Conservation (phyloP, 2,797 vertebrate species). For the Helarctos malayanus region DNA sequence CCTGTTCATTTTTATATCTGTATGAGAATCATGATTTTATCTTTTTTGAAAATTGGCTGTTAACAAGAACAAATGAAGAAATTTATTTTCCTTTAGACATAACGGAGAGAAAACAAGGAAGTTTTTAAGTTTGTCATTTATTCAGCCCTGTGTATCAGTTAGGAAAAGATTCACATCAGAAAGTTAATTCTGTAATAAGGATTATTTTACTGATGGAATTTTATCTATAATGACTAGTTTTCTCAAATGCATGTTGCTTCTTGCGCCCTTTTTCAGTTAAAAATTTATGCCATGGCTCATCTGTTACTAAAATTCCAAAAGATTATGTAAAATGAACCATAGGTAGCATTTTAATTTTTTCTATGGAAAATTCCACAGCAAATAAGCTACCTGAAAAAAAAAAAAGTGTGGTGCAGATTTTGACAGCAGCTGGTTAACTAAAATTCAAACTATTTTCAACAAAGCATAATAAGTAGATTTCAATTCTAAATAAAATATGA, state of each 20-base stretch:
- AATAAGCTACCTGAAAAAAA: conserved; percentile 38
- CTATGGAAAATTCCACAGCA: conserved; percentile 54
- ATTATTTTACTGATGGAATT: not conserved
- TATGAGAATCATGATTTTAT: conserved; percentile 43
- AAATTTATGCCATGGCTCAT: not conserved
- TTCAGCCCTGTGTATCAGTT: not conserved
- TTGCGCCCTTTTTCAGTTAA: not conserved
- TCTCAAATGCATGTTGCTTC: not conserved
- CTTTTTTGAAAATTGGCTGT: conserved; percentile 43
- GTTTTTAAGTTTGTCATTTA: conserved; percentile 39
- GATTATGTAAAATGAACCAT: conserved; percentile 71
- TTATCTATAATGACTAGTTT: not conserved
- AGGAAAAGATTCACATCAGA: not conserved
- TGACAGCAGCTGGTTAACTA: conserved; percentile 67
- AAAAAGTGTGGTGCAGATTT: conserved; percentile 70
- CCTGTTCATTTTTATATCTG: conserved; percentile 22
- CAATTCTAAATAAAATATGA: conserved; percentile 51
- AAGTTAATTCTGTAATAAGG: conserved; percentile 20
- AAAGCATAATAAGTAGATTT: conserved; percentile 29
- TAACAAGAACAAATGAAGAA: not conserved
- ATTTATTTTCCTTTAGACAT: conserved; percentile 29
- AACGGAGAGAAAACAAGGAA: not conserved
- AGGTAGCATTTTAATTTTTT: conserved; percentile 73
- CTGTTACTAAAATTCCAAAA: conserved; percentile 53
- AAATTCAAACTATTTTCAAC: conserved; percentile 64